Conservation (phyloP, 2,113 vertebrate genomes). For the Vulpes vulpes region DNA sequence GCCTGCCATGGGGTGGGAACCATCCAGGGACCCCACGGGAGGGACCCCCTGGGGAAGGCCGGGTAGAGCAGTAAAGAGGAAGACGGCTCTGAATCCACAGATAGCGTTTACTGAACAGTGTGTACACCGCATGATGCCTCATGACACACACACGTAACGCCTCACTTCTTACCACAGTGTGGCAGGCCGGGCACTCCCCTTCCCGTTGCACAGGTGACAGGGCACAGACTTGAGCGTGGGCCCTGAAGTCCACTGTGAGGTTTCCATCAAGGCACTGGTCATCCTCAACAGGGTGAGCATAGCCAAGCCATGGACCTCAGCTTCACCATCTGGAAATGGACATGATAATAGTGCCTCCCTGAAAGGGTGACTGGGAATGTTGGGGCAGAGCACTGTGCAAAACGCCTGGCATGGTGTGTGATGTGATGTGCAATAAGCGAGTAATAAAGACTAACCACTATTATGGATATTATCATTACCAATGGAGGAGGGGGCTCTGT, state of each 20-base stretch:
- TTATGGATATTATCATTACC: neutral
- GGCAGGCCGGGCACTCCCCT: neutral
- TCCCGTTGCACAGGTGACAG: accelerated
- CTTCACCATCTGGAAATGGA: neutral
- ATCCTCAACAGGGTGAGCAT: neutral
- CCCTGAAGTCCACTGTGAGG: neutral
- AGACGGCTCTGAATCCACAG: neutral
- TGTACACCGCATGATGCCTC: neutral
- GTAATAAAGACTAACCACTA: neutral
- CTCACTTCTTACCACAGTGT: neutral
- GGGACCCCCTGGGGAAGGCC: neutral
- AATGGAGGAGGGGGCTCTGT: neutral
- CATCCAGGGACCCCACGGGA: neutral
- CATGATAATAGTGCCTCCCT: neutral
- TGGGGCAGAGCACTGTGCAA: too few relatives aligned
- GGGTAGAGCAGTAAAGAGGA: neutral
- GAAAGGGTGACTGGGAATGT: neutral
- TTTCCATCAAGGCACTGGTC: neutral
- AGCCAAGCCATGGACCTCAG: neutral
- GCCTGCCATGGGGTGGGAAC: neutral
- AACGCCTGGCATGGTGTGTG: neutral
- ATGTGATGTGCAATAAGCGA: accelerated
- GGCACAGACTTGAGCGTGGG: accelerated
- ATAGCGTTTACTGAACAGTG: accelerated
- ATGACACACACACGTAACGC: neutral